A percentile compares a stretch with the other conserved stretches of the same genome.
Conservation (phyloP, 2,797 vertebrate species). For the Capromys pilorides region DNA sequence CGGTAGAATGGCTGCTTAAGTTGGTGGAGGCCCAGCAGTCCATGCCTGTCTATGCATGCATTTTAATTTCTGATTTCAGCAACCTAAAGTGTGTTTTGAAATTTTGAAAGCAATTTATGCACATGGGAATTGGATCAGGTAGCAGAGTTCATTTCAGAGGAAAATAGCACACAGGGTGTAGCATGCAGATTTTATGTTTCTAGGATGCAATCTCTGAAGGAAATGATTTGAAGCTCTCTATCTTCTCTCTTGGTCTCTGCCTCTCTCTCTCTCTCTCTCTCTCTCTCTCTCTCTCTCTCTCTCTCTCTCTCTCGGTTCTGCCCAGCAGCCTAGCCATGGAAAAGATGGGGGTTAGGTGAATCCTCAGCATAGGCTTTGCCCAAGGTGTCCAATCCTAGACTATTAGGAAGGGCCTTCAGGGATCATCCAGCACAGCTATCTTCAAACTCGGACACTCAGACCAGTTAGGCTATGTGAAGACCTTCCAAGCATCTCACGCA, state of each 20-base stretch:
- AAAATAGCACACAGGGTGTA: neutral
- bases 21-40: too few relatives aligned
- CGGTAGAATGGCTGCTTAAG: too few relatives aligned
- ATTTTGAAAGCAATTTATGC: neutral
- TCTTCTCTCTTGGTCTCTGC: too few relatives aligned
- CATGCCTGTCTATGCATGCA: neutral
- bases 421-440: neutral
- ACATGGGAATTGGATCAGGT: neutral
- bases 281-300: too few relatives aligned
- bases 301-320: neutral
- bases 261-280: too few relatives aligned
- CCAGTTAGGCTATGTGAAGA: too few relatives aligned
- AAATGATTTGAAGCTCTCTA: neutral
- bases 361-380: neutral
- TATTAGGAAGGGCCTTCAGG: neutral
- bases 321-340: neutral
- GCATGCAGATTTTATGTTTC: neutral
- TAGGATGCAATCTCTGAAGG: neutral
- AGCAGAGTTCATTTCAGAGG: conserved; percentile 19
- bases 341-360: neutral
- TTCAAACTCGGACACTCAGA: neutral
- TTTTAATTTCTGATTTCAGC: neutral
- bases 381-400: neutral
- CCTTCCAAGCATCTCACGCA: neutral
- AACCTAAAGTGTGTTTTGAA: conserved; percentile 5